Conservation (phyloP, 2,797 vertebrate genomes). For the Parauchenoglanis punctatus region DNA sequence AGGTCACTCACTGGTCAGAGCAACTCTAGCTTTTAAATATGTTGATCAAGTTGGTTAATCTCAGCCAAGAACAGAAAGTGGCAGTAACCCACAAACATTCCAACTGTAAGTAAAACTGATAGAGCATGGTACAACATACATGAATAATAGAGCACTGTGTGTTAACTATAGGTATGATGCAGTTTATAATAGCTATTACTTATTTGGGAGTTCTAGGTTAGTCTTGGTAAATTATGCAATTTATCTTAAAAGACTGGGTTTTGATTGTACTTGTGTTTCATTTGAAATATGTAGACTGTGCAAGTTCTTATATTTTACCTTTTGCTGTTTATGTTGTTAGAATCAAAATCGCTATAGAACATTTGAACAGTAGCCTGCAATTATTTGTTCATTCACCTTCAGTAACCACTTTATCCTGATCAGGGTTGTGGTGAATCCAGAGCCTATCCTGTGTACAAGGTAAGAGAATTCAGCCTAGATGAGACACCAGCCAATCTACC, state of each 20-base stretch:
- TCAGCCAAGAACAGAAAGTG: neutral
- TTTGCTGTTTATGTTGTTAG: neutral
- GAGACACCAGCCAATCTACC: neutral
- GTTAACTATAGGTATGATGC: neutral
- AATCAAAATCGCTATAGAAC: neutral
- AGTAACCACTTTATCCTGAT: neutral
- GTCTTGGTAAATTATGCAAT: neutral
- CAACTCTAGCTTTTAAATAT: neutral
- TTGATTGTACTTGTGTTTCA: neutral
- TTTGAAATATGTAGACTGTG: neutral
- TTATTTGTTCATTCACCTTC: neutral
- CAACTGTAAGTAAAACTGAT: neutral
- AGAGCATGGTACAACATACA: neutral
- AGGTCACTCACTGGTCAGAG: neutral
- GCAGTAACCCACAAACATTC: conserved; percentile 1
- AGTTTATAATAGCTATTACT: neutral
- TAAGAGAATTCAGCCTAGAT: neutral
- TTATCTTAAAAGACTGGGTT: neutral
- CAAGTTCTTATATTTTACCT: neutral
- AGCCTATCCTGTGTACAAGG: neutral
- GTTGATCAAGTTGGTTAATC: conserved; percentile 3
- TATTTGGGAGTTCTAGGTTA: neutral
- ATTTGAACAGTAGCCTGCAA: neutral
- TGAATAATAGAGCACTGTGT: neutral
- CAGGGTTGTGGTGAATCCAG: neutral